Evolutionary conservation across 2,113 vertebrate genomes (phyloP).

Genomic region (Syngnathus scovelli): DNA sequence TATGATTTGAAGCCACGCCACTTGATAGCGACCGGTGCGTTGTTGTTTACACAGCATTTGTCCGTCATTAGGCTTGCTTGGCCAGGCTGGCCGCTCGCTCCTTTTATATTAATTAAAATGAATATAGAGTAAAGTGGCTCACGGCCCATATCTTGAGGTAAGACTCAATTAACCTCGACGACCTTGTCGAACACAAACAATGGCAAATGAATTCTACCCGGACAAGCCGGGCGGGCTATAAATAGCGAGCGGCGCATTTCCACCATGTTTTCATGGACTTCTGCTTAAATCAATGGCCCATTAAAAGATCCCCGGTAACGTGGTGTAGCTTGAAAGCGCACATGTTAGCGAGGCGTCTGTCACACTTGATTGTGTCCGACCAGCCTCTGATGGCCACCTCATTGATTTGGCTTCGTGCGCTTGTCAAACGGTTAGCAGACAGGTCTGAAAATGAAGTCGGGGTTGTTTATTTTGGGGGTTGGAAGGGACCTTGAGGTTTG

Average conservation of each 20-base stretch:
- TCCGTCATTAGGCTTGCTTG: constrained; percentile 60
- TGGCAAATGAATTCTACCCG: constrained; percentile 61
- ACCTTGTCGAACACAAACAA: constrained; percentile 67
- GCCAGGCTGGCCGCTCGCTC: constrained; percentile 46
- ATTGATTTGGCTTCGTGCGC: constrained; percentile 16
- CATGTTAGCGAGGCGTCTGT: constrained; percentile 24
- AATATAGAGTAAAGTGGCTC: constrained; percentile 64
- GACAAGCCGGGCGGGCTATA: constrained; percentile 46
- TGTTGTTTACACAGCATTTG: constrained; percentile 66
- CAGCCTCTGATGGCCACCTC: not conserved
- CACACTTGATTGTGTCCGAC: constrained; percentile 5
- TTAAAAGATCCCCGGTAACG: constrained; percentile 48
- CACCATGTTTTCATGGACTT: constrained; percentile 43
- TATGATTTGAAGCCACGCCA: constrained; percentile 42
- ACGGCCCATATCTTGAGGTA: constrained; percentile 62
- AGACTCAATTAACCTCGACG: constrained; percentile 73
- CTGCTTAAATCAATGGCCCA: constrained; percentile 46
- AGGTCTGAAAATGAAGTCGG: constrained; percentile 2
- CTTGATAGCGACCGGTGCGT: constrained; percentile 47
- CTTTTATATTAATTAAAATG: constrained; percentile 68
- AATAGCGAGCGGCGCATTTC: constrained; percentile 49
- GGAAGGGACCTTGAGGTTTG: not conserved
- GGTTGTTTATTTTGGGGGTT: not conserved
- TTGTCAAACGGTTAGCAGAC: constrained; percentile 24
- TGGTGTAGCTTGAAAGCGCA: constrained; percentile 37